Evolutionary conservation across 2,797 vertebrate genomes (phyloP).

Genomic region (Phrynocephalus guinanensis): DNA sequence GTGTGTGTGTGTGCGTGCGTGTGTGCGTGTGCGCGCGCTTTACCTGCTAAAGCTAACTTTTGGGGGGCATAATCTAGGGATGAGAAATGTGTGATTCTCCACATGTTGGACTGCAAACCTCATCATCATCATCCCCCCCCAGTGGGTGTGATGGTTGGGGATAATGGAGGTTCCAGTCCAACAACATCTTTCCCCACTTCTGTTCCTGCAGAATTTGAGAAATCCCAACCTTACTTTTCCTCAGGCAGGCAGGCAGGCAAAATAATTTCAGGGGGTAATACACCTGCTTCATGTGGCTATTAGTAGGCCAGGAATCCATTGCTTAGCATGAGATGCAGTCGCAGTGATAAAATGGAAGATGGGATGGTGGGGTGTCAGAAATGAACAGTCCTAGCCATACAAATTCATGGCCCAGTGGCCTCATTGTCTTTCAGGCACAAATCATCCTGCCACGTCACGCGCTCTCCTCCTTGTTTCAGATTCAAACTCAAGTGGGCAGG

Average conservation of each 20-base stretch:
- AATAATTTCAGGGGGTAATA: not conserved
- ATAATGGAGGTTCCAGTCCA: not conserved
- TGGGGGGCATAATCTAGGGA: not conserved
- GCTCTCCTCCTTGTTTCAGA: not conserved
- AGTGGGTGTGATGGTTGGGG: not conserved
- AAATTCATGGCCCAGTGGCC: not conserved
- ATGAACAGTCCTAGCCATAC: not conserved
- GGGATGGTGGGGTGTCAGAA: not conserved
- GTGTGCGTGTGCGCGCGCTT: fast-evolving
- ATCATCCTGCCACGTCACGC: too few species aligned
- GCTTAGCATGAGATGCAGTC: not conserved
- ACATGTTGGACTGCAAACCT: not conserved
- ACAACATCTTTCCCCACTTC: not conserved
- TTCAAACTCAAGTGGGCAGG: not conserved
- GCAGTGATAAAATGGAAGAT: not conserved
- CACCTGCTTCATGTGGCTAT: not conserved
- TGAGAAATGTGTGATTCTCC: not conserved
- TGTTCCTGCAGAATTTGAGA: not conserved
- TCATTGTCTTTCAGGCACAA: not conserved
- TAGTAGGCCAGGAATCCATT: not conserved
- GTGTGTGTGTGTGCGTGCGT: too few species aligned
- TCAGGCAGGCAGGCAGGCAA: not conserved
- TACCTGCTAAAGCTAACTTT: not conserved
- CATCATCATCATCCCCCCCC: not conserved
- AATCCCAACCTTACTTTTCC: not conserved